Percentiles rank a stretch among this genome's conserved stretches.
Evolutionary conservation across 2,113 vertebrate genomes (phyloP).

Genomic region (Oostethus manadensis): DNA sequence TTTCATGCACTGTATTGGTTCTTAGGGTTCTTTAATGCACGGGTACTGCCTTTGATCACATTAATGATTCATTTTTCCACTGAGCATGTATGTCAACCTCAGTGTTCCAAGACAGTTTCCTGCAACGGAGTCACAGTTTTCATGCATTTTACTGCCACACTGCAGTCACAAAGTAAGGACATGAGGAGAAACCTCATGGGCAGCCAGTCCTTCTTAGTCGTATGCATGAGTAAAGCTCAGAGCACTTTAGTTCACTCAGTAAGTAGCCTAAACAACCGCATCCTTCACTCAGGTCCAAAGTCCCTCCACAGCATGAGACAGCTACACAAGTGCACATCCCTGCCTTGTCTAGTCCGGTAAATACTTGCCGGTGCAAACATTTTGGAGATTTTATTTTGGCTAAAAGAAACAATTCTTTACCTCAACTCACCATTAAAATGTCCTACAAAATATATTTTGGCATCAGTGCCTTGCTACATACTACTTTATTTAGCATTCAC

Average conservation of each 20-base stretch:
- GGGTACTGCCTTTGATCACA: constrained; percentile 49
- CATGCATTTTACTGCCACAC: constrained; percentile 56
- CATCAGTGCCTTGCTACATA: not conserved
- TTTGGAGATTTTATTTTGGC: constrained; percentile 62
- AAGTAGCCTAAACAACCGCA: constrained; percentile 13
- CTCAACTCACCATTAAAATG: not conserved
- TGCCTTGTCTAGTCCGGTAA: constrained; percentile 13
- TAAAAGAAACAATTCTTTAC: not conserved
- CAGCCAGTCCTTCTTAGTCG: constrained; percentile 32
- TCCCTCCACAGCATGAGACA: constrained; percentile 60
- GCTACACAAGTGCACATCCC: constrained; percentile 42
- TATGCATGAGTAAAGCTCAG: constrained; percentile 47
- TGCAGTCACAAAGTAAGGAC: constrained; percentile 62
- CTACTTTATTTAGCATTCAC: too few species aligned
- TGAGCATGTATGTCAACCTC: not conserved
- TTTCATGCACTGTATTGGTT: constrained; percentile 76
- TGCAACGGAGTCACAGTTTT: constrained; percentile 47
- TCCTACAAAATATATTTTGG: not conserved
- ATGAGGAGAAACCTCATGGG: constrained; percentile 62
- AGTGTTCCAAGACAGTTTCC: constrained; percentile 47
- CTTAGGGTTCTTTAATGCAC: constrained; percentile 47
- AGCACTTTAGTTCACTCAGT: constrained; percentile 22
- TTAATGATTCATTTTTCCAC: not conserved
- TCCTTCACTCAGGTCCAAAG: constrained; percentile 38
- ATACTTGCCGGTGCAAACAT: constrained; percentile 49